Conservation (phyloP, 2,797 vertebrate species). For the Potorous gilbertii region DNA sequence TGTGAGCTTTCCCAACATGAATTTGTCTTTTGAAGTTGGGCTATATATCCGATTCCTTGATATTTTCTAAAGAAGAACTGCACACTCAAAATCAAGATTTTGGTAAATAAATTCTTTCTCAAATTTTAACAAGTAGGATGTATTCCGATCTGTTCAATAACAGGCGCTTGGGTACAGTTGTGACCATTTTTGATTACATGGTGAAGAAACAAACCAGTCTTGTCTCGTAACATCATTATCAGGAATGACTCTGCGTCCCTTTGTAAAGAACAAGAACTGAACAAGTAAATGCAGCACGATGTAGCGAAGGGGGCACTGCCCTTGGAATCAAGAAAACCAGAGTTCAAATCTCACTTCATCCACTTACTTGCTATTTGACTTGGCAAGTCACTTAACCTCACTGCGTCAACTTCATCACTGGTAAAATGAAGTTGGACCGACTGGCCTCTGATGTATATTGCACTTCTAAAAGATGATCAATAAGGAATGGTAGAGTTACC, state of each 20-base stretch:
- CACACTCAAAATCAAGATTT: slow-evolving; percentile 2
- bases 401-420: not conserved
- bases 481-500: not conserved
- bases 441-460: not conserved
- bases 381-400: not conserved
- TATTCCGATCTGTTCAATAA: not conserved
- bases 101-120: not conserved
- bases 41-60: not conserved
- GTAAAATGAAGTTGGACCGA: not conserved
- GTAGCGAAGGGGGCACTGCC: not conserved
- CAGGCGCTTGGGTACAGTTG: not conserved
- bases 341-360: not conserved
- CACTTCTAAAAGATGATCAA: not conserved
- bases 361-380: not conserved
- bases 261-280: not conserved
- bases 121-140: not conserved
- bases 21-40: not conserved
- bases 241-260: not conserved
- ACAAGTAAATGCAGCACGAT: not conserved
- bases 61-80: slow-evolving; percentile 29
- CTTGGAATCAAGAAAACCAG: not conserved
- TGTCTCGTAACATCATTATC: not conserved
- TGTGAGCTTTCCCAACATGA: not conserved
- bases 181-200: slow-evolving; percentile 13
- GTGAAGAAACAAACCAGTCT: slow-evolving; percentile 5